Evolutionary conservation across 2,888 invertebrate genomes (phyloP).

Genomic region (Matsumyia berberina): DNA sequence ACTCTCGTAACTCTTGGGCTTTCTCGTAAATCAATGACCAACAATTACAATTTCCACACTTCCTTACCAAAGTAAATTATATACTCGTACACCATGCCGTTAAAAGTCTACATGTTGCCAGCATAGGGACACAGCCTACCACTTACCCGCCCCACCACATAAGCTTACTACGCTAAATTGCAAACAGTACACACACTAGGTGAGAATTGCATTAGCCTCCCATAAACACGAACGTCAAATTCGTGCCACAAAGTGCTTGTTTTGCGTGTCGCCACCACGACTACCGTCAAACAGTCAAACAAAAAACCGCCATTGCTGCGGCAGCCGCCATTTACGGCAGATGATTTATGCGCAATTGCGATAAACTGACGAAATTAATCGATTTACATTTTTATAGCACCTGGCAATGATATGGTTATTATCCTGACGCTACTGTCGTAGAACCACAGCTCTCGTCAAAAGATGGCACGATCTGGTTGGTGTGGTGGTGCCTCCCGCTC

Average conservation of each 20-base stretch:
- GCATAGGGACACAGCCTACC: slow-evolving; percentile 48
- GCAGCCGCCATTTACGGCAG: slow-evolving; percentile 57
- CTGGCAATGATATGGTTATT: slow-evolving; percentile 70
- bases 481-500: too few species aligned
- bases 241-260: slow-evolving; percentile 75
- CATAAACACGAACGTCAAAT: slow-evolving; percentile 76
- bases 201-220: slow-evolving; percentile 75
- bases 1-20: slow-evolving; percentile 30
- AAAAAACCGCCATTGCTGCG: slow-evolving; percentile 20
- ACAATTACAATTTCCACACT: slow-evolving; percentile 62
- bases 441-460: slow-evolving; percentile 50
- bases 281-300: slow-evolving; percentile 69
- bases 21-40: slow-evolving; percentile 64
- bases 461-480: slow-evolving; percentile 60
- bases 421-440: slow-evolving; percentile 63
- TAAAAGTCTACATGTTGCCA: slow-evolving; percentile 35
- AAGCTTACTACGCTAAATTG: slow-evolving; percentile 59
- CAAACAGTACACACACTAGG: slow-evolving; percentile 71
- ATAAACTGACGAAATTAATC: slow-evolving; percentile 76
- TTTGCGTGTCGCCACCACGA: slow-evolving; percentile 75
- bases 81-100: slow-evolving; percentile 48
- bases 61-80: slow-evolving; percentile 44
- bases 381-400: slow-evolving; percentile 74
- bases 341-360: slow-evolving; percentile 71
- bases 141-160: slow-evolving; percentile 52